Evolutionary conservation across 2,797 vertebrate genomes (phyloP).

Genomic region (Oryzias dopingdopingensis): DNA sequence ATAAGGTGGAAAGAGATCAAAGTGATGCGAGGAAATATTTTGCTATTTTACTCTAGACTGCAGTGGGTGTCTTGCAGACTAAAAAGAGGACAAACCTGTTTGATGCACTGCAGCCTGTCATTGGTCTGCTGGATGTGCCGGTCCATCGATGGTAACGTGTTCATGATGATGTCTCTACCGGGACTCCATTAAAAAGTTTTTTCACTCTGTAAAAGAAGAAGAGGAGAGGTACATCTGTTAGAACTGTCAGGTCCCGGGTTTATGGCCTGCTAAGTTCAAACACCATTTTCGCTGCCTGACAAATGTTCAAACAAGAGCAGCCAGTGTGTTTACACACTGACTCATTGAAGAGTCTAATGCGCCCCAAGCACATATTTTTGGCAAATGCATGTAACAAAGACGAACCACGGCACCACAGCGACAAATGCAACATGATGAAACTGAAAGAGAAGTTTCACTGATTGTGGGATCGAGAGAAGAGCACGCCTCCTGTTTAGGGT

Average conservation of each 20-base stretch:
- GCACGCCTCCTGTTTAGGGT: conserved; percentile 55
- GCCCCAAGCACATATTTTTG: conserved; percentile 27
- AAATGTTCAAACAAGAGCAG: conserved; percentile 29
- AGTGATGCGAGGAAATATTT: conserved; percentile 30
- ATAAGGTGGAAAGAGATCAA: conserved; percentile 62
- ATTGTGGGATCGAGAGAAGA: conserved; percentile 21
- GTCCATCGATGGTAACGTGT: conserved; percentile 95
- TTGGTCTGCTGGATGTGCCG: conserved; percentile 99
- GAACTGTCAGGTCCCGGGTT: conserved; percentile 31
- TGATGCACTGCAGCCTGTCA: conserved; percentile 99
- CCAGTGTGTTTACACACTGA: conserved; percentile 31
- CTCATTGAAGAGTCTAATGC: conserved; percentile 34
- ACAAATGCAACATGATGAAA: conserved; percentile 33
- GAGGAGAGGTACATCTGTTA: conserved; percentile 65
- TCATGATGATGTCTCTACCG: conserved; percentile 99
- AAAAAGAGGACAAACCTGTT: conserved; percentile 81
- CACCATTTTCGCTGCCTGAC: conserved; percentile 34
- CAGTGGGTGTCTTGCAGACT: no score
- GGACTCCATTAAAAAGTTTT: conserved; percentile 94
- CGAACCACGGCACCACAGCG: conserved; percentile 12
- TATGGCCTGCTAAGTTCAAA: conserved; percentile 41
- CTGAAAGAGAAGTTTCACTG: conserved; percentile 11
- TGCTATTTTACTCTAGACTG: conserved; percentile 7
- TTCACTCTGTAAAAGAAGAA: conserved; percentile 81
- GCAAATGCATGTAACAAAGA: conserved; percentile 36